These are phyloP conservation scores for Alcis repandata DNA, from an alignment of 2,888 invertebrate species.

Conservation along the genomic window DNA sequence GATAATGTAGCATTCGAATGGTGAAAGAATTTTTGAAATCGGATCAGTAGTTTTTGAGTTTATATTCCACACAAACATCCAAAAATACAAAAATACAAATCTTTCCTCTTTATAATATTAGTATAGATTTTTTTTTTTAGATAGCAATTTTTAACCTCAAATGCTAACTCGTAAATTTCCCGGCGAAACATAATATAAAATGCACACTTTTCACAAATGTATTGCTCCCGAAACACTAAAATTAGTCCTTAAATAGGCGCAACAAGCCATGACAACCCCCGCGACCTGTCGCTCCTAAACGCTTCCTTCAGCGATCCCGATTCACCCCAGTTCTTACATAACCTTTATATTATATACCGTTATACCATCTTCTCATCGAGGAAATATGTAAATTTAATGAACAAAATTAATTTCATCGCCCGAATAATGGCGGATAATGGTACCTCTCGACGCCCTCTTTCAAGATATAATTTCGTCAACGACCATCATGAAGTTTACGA, in stretches of 20 bases:
- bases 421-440: constrained; percentile 60
- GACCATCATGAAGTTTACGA: constrained; percentile 63
- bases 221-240: neutral
- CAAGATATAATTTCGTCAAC: constrained; percentile 66
- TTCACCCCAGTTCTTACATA: constrained; percentile 28
- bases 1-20: too few species aligned
- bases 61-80: too few species aligned
- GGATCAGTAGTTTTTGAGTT: too few species aligned
- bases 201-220: neutral
- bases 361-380: constrained; percentile 32
- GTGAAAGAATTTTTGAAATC: too few species aligned
- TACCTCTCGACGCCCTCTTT: constrained; percentile 57
- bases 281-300: constrained; percentile 25
- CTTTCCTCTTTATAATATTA: too few species aligned
- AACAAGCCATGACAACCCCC: constrained; percentile 21
- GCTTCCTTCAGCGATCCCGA: constrained; percentile 25
- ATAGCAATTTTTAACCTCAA: neutral
- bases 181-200: neutral
- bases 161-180: neutral
- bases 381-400: constrained; percentile 55
- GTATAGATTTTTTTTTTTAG: too few species aligned
- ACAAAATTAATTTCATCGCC: constrained; percentile 58
- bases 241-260: constrained; percentile 17
- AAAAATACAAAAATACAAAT: too few species aligned
- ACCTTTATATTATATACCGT: constrained; percentile 17